These are phyloP conservation scores for Enoplolaimus lenunculus DNA, from an alignment of 2,888 invertebrate genomes.

Conservation along the genomic window DNA sequence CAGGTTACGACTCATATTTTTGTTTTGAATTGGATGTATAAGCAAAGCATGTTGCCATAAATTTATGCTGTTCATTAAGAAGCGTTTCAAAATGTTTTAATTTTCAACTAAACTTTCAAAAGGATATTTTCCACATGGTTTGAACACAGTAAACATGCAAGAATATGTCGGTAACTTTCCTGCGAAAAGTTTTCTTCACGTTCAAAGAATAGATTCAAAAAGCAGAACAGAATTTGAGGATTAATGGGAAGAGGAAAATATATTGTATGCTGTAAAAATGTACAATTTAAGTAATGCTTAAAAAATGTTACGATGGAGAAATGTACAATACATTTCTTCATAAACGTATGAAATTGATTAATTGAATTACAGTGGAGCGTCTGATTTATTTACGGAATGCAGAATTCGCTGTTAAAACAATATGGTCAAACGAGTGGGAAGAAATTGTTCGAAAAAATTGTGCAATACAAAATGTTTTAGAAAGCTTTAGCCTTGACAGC, in stretches of 20 bases:
- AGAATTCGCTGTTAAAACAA: too few species aligned
- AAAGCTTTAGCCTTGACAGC: too few species aligned
- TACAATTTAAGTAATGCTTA: neutral
- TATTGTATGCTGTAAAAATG: too few species aligned
- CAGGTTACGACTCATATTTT: neutral
- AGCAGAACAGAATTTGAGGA: neutral
- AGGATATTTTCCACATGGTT: neutral
- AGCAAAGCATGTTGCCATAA: neutral
- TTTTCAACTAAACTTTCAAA: neutral
- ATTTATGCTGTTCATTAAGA: neutral
- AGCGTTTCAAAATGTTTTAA: neutral
- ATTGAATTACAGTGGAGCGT: too few species aligned
- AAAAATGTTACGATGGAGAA: too few species aligned
- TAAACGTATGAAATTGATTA: too few species aligned
- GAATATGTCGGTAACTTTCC: slow-evolving; percentile 3
- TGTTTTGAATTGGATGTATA: neutral
- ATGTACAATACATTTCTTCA: too few species aligned
- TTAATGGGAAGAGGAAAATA: neutral
- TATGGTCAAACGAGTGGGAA: too few species aligned
- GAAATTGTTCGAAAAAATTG: too few species aligned
- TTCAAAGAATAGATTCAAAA: neutral
- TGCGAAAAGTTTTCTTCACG: neutral
- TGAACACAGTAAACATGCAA: neutral
- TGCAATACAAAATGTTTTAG: too few species aligned
- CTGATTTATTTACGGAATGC: too few species aligned